A percentile compares a stretch with the other conserved stretches of the same genome.
Conservation (phyloP, 2,888 invertebrate species). For the Drosophila kambysellisi region DNA sequence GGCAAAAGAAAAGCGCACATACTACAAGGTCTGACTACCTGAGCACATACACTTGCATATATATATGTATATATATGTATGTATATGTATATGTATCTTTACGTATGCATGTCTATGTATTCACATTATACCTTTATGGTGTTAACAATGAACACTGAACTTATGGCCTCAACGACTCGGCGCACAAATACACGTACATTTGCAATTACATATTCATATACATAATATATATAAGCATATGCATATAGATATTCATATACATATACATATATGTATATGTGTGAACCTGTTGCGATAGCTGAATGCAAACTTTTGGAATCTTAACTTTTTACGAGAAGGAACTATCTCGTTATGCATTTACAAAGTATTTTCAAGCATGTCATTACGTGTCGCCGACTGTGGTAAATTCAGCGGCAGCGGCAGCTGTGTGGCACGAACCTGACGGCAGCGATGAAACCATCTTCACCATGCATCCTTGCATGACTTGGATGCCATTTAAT, state of each 20-base stretch:
- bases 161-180: conserved; percentile 23
- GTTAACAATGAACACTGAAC: conserved; percentile 47
- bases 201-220: neutral
- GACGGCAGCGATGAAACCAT: conserved; percentile 22
- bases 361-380: conserved; percentile 45
- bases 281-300: conserved; percentile 35
- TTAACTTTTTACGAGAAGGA: conserved; percentile 64
- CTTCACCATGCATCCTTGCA: conserved; percentile 25
- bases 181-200: neutral
- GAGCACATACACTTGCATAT: conserved; percentile 10
- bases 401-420: neutral
- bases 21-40: neutral
- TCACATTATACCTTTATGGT: conserved; percentile 26
- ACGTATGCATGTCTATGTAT: neutral
- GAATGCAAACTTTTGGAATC: conserved; percentile 59
- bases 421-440: conserved; percentile 20
- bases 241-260: neutral
- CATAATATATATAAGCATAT: neutral
- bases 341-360: conserved; percentile 45
- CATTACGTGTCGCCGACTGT: conserved; percentile 26
- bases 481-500: conserved; percentile 41
- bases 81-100: neutral
- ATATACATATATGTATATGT: neutral
- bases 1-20: conserved; percentile 32
- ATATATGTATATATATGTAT: neutral